phyloP scores from a whole-genome alignment of 2,113 vertebrate genomes.

The Pelobates fuscus region DNA sequence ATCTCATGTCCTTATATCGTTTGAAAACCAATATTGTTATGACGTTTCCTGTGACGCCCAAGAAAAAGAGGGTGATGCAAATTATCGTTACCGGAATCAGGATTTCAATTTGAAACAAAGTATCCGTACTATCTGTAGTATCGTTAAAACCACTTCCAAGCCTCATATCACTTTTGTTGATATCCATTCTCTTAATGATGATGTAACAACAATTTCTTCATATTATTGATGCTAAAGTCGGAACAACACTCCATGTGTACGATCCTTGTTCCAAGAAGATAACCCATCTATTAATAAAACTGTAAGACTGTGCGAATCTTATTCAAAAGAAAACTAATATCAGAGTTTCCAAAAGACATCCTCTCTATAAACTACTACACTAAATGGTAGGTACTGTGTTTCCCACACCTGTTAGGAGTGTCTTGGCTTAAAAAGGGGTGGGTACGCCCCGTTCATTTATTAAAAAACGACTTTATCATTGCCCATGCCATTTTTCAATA shows the following conservation, averaged over 20 bases:
- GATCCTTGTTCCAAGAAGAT: background rate
- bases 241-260: no score
- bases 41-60: constrained; percentile 53
- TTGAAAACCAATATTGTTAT: constrained; percentile 46
- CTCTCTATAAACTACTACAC: no score
- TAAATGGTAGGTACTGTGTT: no score
- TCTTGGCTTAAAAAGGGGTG: no score
- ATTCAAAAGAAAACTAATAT: no score
- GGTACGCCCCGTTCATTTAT: background rate
- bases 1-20: constrained; percentile 47
- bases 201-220: background rate
- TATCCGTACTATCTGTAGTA: background rate
- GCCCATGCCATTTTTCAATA: background rate
- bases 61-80: constrained; percentile 47
- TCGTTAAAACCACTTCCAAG: background rate
- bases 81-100: constrained; percentile 47
- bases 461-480: no score
- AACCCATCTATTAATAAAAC: background rate
- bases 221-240: background rate
- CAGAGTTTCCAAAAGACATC: no score
- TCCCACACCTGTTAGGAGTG: no score
- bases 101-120: constrained; percentile 43
- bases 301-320: no score
- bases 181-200: background rate
- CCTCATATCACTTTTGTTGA: background rate